Base-by-base conservation (phyloP, 2,888 invertebrate genomes). In the Nephrocerus scutellatus region DNA sequence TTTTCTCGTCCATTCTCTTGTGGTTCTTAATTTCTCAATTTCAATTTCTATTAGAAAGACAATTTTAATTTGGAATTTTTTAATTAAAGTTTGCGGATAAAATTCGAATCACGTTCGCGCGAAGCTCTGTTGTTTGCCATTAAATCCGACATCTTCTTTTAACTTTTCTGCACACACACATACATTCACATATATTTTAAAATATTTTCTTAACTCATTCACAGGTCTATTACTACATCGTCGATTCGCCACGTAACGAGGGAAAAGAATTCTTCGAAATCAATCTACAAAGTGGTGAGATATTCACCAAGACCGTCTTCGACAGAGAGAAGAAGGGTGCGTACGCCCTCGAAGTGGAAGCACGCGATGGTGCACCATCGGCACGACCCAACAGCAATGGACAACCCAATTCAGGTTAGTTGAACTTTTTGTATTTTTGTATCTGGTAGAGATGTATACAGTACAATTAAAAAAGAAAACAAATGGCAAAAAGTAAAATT, bases 291-390 rank as follows among this genome's bases (percentile, higher is more conserved):
- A 89, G 92, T 20, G 97, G 97, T 15, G 90, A 92, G 70, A 87
- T 97, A 63, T 92, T 87, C 72, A 93, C 95, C 26, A 89, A 90
- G 71, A 78, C 88, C 54, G 86, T 91, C 58, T 97, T 97, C 75
- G 97, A 97, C 74, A 81, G 96, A 49, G 97, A 97, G 72, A 92
- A 92, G 75, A 92, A 95, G 67, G 90, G 89, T 30, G 92, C 95
- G 42, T 97, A 96, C 72, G 96, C 96, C 23, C 72, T 98, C 62
- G 93, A 95, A 66, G 95, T 98, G 56, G 91, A 92, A 68, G 97
- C 96, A 1, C 75, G 92, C 41, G 98, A 98, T 64, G 93, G 95
- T 36, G 90, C 90, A 39, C 86, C 91, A n/a, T 96, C 96, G 10
- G 93, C 91, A 37, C 76, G 93, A 49, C 93, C 93, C 28, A 92